Evolutionary conservation across 2,797 vertebrate species (phyloP).

Genomic region (Emydoidea blandingii): DNA sequence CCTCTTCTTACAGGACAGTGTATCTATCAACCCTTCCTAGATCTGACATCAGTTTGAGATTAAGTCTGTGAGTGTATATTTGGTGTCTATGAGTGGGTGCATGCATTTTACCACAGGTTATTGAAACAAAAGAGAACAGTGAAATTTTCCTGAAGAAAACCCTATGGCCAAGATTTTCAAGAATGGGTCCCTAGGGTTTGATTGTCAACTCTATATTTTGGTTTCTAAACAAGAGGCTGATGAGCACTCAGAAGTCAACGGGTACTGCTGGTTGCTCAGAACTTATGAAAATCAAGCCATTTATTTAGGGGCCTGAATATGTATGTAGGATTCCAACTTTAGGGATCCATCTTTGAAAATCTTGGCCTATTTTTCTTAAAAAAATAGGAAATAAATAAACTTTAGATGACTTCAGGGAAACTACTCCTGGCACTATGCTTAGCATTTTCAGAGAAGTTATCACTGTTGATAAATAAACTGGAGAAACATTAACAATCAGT

Average conservation of each 20-base stretch:
- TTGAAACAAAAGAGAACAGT: background rate
- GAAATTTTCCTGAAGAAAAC: background rate
- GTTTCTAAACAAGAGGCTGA: background rate
- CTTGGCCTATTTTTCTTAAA: background rate
- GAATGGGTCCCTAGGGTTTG: background rate
- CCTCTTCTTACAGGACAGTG: background rate
- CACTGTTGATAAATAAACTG: background rate
- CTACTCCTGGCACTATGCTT: background rate
- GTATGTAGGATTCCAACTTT: background rate
- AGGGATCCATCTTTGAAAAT: background rate
- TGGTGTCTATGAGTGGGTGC: background rate
- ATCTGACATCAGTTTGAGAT: background rate
- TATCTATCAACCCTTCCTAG: background rate
- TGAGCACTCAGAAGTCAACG: background rate
- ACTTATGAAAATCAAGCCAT: background rate
- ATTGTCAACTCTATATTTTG: background rate
- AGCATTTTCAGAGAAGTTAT: background rate
- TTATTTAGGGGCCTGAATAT: background rate
- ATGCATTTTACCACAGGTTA: background rate
- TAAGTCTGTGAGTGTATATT: background rate
- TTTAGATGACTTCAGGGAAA: constrained; percentile 20
- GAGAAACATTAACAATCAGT: background rate
- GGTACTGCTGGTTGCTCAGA: background rate
- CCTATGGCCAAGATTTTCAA: background rate
- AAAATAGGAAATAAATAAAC: background rate